Percentiles rank a stretch among this genome's conserved stretches.
These are phyloP conservation scores for Parapsyche elsis DNA, from an alignment of 1,140 invertebrate genomes.

Conservation along the genomic window DNA sequence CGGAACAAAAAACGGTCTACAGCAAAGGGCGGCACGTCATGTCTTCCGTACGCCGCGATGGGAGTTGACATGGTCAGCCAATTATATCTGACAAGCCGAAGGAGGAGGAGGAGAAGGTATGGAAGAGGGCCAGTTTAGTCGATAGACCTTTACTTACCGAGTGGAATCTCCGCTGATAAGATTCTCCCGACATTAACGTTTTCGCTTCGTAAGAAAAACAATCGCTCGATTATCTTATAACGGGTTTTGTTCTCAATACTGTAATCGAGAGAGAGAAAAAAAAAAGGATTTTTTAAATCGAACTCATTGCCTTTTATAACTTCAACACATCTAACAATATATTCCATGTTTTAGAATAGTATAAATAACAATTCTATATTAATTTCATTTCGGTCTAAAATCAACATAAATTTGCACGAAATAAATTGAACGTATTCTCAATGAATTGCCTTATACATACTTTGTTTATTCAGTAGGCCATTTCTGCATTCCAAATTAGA, in stretches of 20 bases:
- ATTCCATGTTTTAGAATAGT: too few species aligned
- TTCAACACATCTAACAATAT: too few species aligned
- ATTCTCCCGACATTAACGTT: background rate
- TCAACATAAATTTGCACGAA: too few species aligned
- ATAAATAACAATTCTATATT: too few species aligned
- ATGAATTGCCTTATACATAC: too few species aligned
- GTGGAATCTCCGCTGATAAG: background rate
- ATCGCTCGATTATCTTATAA: slow-evolving; percentile 2
- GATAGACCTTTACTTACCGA: slow-evolving; percentile 1
- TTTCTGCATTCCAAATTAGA: too few species aligned
- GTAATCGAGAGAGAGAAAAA: background rate
- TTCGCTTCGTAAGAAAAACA: background rate
- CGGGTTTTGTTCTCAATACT: slow-evolving; percentile 1
- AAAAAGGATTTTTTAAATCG: background rate
- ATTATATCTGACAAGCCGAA: slow-evolving; percentile 66
- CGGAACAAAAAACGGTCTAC: slow-evolving; percentile 63
- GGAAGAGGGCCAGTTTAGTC: slow-evolving; percentile 1
- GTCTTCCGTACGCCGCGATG: slow-evolving; percentile 46
- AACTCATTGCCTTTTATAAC: too few species aligned
- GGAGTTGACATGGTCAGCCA: slow-evolving; percentile 66
- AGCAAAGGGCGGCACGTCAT: slow-evolving; percentile 59
- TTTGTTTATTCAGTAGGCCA: too few species aligned
- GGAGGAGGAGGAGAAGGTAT: slow-evolving; percentile 50
- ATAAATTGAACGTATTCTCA: too few species aligned
- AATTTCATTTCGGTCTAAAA: too few species aligned